phyloP scores from a whole-genome alignment of 2,113 vertebrate species.

The Larimichthys crocea region DNA sequence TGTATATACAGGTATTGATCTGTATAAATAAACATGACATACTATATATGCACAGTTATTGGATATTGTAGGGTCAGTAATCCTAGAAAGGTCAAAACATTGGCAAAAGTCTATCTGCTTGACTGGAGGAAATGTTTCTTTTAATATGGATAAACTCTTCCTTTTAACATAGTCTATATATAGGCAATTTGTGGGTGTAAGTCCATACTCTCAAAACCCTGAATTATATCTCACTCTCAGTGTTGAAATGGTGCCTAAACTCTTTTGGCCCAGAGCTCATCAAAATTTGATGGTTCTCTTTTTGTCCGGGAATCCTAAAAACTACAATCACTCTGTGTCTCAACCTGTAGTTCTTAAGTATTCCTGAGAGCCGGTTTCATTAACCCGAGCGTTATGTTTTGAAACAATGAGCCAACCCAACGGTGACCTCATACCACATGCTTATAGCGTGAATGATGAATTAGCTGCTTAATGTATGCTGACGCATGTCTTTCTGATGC shows the following conservation, averaged over 20 bases:
- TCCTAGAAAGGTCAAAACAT: background rate
- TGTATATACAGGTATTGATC: no score
- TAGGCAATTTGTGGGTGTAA: background rate
- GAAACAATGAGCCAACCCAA: constrained; percentile 36
- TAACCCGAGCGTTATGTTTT: constrained; percentile 25
- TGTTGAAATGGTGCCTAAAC: constrained; percentile 13
- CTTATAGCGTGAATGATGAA: constrained; percentile 67
- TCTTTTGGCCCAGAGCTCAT: constrained; percentile 27
- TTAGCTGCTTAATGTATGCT: constrained; percentile 68
- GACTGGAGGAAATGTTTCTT: background rate
- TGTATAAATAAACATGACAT: no score
- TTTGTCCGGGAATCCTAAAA: constrained; percentile 24
- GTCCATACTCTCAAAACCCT: background rate
- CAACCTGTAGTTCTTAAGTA: constrained; percentile 5
- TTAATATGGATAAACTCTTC: background rate
- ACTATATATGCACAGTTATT: no score
- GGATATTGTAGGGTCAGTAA: background rate
- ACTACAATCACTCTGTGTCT: constrained; percentile 8
- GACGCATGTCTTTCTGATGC: constrained; percentile 67
- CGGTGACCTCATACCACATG: constrained; percentile 58
- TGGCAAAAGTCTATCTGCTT: background rate
- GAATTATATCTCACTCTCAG: background rate
- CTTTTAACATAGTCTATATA: background rate
- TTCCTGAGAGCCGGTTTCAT: constrained; percentile 39
- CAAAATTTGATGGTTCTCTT: constrained; percentile 15